These are phyloP conservation scores for Cydia strobilella DNA, from an alignment of 1,140 invertebrate species.

Conservation along the genomic window DNA sequence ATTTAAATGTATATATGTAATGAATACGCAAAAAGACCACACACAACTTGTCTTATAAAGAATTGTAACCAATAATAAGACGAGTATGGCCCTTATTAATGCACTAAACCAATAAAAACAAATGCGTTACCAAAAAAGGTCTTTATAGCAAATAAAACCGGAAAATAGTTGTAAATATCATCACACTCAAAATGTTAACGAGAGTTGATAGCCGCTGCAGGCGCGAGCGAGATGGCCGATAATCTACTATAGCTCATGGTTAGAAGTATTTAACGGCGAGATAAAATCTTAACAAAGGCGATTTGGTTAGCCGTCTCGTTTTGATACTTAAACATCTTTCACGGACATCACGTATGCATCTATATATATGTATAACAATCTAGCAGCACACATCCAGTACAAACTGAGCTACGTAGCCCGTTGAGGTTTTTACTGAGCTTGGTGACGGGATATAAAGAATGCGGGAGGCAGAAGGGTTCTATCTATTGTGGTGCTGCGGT, in stretches of 20 bases:
- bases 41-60: neutral
- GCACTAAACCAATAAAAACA: neutral
- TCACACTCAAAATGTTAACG: constrained; percentile 50
- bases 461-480: constrained; percentile 46
- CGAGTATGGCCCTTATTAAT: neutral
- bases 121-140: constrained; percentile 6
- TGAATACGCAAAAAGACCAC: neutral
- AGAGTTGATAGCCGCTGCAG: constrained; percentile 57
- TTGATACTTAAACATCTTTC: too few relatives aligned
- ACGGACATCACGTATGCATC: constrained; percentile 65
- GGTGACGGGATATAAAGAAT: constrained; percentile 22
- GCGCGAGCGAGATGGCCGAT: constrained; percentile 62
- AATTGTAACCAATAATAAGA: too few relatives aligned
- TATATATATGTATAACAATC: constrained; percentile 61
- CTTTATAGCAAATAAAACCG: neutral
- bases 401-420: constrained; percentile 41
- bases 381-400: constrained; percentile 48
- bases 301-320: constrained; percentile 76
- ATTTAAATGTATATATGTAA: neutral
- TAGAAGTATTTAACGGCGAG: constrained; percentile 76
- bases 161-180: constrained; percentile 42
- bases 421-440: constrained; percentile 33
- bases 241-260: constrained; percentile 63
- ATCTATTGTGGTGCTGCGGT: constrained; percentile 54
- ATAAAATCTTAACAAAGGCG: constrained; percentile 78